phyloP scores from a whole-genome alignment of 2,113 vertebrate genomes.

The Corythoichthys intestinalis region DNA sequence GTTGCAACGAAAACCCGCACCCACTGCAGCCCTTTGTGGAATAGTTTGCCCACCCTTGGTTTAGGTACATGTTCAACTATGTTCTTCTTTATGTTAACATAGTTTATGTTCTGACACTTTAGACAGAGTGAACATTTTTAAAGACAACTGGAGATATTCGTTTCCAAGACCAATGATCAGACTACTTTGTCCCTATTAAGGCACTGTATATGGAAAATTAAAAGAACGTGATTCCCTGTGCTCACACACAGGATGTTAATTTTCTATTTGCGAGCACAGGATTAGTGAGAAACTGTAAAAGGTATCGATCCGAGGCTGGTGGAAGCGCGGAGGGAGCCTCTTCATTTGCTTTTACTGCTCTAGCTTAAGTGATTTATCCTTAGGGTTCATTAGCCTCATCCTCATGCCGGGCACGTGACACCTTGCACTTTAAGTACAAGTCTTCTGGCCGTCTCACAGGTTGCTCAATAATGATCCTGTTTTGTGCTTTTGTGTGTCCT shows the following conservation, averaged over 20 bases:
- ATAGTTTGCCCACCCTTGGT: too few species aligned
- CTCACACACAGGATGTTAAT: conserved; percentile 10
- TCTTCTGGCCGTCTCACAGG: background rate
- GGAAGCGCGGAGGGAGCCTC: conserved; percentile 41
- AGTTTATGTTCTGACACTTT: too few species aligned
- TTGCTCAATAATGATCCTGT: background rate
- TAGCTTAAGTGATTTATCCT: conserved; percentile 54
- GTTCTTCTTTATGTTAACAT: too few species aligned
- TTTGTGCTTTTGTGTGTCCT: conserved; percentile 16
- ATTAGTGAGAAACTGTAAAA: conserved; percentile 54
- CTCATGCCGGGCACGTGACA: conserved; percentile 29
- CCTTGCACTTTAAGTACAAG: conserved; percentile 35
- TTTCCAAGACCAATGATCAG: conserved; percentile 17
- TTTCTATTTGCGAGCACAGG: conserved; percentile 43
- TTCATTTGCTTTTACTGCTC: conserved; percentile 64
- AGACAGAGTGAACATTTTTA: background rate
- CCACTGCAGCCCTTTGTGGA: too few species aligned
- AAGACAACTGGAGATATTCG: background rate
- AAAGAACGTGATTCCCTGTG: background rate
- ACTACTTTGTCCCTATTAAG: conserved; percentile 17
- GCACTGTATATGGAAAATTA: conserved; percentile 14
- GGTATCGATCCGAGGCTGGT: conserved; percentile 45
- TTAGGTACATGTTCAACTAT: too few species aligned
- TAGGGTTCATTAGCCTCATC: conserved; percentile 52
- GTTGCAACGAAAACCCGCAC: too few species aligned